These are phyloP conservation scores for Sphenopsis melanotis DNA, from an alignment of 2,797 vertebrate genomes.

Conservation along the genomic window DNA sequence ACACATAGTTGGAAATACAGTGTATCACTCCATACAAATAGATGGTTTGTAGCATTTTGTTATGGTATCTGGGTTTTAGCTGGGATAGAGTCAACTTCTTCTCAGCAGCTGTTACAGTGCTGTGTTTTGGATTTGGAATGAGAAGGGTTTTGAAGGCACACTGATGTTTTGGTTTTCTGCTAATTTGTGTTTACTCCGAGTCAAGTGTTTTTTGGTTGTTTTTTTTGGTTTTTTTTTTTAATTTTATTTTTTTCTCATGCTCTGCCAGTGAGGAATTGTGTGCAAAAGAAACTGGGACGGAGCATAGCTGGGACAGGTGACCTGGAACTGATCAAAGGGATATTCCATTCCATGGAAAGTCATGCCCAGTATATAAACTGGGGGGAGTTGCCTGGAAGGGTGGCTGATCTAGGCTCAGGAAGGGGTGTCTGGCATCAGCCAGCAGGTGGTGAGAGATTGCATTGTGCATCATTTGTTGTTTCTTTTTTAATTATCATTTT, in stretches of 20 bases:
- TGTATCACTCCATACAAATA: not conserved
- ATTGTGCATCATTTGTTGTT: not conserved
- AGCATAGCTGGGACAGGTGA: not conserved
- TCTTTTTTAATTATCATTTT: not conserved
- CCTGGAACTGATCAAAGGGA: not conserved
- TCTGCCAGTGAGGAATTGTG: not conserved
- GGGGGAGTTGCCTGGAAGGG: not conserved
- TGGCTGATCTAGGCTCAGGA: not conserved
- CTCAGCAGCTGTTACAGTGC: not conserved
- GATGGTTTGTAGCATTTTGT: not conserved
- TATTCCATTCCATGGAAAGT: not conserved
- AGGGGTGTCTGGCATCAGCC: rapidly evolving
- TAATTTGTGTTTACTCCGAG: not conserved
- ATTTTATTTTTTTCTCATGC: not conserved
- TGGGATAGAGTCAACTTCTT: not conserved
- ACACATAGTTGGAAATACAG: not conserved
- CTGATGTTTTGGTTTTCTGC: not conserved
- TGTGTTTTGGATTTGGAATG: not conserved
- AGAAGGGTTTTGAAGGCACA: no score
- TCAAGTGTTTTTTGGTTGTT: not conserved
- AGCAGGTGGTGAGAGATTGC: no score
- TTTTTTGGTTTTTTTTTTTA: no score
- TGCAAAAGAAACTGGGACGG: not conserved
- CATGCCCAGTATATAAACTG: not conserved
- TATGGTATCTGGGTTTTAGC: not conserved